Evolutionary conservation across 2,888 invertebrate species (phyloP).

Genomic region (Thereva nobilitata): DNA sequence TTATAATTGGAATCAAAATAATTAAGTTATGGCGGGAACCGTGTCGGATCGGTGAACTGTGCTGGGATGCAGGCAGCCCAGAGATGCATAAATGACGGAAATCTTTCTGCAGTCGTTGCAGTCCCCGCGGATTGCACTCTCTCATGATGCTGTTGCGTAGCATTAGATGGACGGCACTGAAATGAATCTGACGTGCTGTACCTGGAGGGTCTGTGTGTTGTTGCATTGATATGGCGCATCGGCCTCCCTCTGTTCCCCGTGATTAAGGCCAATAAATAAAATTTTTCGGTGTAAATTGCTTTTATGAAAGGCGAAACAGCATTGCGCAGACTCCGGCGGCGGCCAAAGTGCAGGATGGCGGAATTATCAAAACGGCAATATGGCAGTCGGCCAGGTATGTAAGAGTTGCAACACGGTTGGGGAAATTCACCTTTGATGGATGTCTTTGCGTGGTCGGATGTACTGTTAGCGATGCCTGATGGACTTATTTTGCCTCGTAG

Average conservation of each 20-base stretch:
- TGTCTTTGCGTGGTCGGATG: constrained; percentile 37
- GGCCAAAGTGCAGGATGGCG: background rate
- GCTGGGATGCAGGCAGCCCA: no score
- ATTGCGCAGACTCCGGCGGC: constrained; percentile 3
- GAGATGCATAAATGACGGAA: no score
- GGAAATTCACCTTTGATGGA: constrained; percentile 33
- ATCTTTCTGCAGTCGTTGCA: no score
- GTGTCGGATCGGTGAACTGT: no score
- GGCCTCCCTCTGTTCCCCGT: constrained; percentile 23
- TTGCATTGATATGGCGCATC: background rate
- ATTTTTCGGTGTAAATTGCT: constrained; percentile 39
- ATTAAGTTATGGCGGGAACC: no score
- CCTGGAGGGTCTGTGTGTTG: constrained; percentile 22
- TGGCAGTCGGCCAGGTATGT: constrained; percentile 4
- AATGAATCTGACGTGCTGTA: constrained; percentile 12
- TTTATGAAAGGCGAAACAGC: constrained; percentile 29
- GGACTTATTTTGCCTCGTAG: constrained; percentile 10
- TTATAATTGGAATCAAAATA: no score
- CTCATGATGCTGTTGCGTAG: background rate
- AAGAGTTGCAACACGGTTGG: constrained; percentile 8
- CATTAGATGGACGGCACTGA: constrained; percentile 14
- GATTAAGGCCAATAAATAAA: constrained; percentile 39
- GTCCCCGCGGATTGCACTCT: no score
- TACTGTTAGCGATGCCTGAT: constrained; percentile 23
- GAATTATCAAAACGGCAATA: constrained; percentile 16